Evolutionary conservation across 2,113 vertebrate genomes (phyloP), one percentile per base, ranked within the genome.

Genomic region (Apodemus speciosus): DNA sequence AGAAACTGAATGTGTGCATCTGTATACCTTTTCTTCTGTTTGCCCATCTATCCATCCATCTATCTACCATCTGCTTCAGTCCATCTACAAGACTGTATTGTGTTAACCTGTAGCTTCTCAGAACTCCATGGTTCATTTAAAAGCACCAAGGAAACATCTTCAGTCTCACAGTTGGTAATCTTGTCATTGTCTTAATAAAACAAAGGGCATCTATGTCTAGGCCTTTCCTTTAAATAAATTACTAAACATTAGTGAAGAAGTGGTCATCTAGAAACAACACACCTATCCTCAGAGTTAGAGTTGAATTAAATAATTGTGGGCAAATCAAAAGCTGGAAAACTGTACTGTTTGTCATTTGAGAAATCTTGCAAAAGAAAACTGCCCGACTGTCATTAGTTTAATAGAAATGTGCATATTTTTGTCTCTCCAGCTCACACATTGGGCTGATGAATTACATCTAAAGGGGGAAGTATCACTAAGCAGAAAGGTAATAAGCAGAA

Each of bases 401-500:
- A 75, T 16, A 27, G 14, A 93, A 6, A 51, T 20, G 9, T 49
- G 53, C 58, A 6, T 51, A 25, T 66, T 38, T 86, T 46, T 46
- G 40, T 27, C 75, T 93, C 49, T 60, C 35, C 0, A 0, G 38
- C 88, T 90, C 66, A 73, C 10, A 1, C 20, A 7, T 58, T 89
- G 58, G 27, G 32, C 89, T 32, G 76, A 62, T 35, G 30, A 8
- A 6, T 69, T 64, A 25, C 62, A 58, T 85, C 93, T 46, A 3
- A 85, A 91, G 79, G 72, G 56, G 46, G 49, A 43, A 92, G 60
- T 58, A 4, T 18, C 56, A 75, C 53, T 35, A 38, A 79, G 62
- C 76, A 66, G 49, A 88, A 80, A 71, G 32, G 7, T 87, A 92
- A 80, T 80, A 86, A 91, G 40, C 73, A 30, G 76, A 81, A 38